Evolutionary conservation across 92 coral and sea anemone species (phyloP).

Genomic region (Umimayanthus kanabou): DNA sequence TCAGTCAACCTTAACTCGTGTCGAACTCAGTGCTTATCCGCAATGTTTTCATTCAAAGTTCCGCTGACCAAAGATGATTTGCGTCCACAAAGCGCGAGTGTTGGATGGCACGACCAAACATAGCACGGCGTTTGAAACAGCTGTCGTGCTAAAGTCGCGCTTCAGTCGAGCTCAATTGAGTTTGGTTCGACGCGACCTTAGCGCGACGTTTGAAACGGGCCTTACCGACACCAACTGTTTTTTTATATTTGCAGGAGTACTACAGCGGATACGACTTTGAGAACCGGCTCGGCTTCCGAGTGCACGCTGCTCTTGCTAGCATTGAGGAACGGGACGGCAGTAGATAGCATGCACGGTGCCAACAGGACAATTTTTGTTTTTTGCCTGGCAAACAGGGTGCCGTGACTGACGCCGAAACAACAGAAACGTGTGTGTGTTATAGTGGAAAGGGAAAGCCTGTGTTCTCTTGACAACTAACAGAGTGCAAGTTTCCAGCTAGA

Average conservation of each 20-base stretch:
- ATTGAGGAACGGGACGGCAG: conserved; percentile 60
- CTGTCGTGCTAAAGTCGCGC: no score
- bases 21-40: no score
- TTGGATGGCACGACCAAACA: no score
- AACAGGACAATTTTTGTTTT: neutral
- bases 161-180: no score
- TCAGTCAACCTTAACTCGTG: no score
- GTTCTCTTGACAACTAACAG: conserved; percentile 1
- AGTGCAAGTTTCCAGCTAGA: neutral
- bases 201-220: no score
- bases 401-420: neutral
- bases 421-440: neutral
- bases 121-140: no score
- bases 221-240: neutral
- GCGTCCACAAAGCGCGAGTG: no score
- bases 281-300: conserved; percentile 88
- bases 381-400: neutral
- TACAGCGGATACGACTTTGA: conserved; percentile 95
- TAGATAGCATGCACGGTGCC: conserved; percentile 16
- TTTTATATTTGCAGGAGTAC: conserved; percentile 57
- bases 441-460: neutral
- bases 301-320: conserved; percentile 87
- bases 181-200: no score
- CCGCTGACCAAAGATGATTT: no score
- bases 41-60: no score